Base-by-base conservation (phyloP, 2,113 vertebrate genomes). In the Coturnix japonica region DNA sequence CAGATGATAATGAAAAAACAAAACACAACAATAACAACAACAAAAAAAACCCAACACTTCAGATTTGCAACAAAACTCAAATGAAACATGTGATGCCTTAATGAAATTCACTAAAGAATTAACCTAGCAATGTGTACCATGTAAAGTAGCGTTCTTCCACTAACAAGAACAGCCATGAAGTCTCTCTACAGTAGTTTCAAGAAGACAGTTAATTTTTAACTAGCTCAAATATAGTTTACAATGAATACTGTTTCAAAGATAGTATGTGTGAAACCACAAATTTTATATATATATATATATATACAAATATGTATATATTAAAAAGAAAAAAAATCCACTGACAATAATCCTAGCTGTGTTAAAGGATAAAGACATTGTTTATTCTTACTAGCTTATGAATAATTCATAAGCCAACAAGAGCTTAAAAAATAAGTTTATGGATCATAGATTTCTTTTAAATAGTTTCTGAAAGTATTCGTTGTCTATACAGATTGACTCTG, bases 371-470 rank as follows among this genome's bases (percentile, higher is more conserved):
- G 53, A 70, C 12, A 22, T 37, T 85, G 12, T 85, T 90, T 57
- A 67, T 75, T 43, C 85, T 92, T 81, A 26, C 37, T 43, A 63
- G 8, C 23, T 31, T 46, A 64, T 49, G 30, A 77, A 84, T 87
- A 80, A 79, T 61, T 76, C 46, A 61, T 60, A 72, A 90, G 11
- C 59, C 47, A 77, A 31, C 7, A n/a, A 69, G 37, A 94, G 53
- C n/a, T 67, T 87, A 3, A 79, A 82, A 87, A 90, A 84, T 43
- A 13, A 18, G n/a, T 73, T 84, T 81, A 81, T 53, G 43, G 53
- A 53, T 90, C 74, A 63, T 30, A 76, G 37, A 59, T 44, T 85
- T 59, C 19, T 77, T 81, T 67, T 13, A 67, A 70, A 60, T 49
- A 35, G 61, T 81, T 86, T 74, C 8, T 18, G 9, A 64, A 60